These are phyloP conservation scores for Cyclargus thomasi DNA, from an alignment of 1,140 invertebrate genomes.

Conservation along the genomic window DNA sequence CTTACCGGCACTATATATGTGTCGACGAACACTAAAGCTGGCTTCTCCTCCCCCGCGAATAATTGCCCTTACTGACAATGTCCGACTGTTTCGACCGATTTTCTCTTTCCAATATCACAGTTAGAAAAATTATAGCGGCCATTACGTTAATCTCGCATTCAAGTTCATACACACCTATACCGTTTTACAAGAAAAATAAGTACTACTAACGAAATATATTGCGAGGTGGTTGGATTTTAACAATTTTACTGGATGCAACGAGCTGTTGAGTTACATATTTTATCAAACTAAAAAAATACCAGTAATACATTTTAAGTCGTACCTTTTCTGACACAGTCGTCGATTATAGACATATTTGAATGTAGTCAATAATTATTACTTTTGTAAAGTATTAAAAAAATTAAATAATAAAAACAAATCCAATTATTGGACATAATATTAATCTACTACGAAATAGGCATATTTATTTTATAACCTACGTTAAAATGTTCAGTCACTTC, in stretches of 20 bases:
- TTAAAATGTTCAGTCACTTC: conserved; percentile 9
- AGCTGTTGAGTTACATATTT: conserved; percentile 5
- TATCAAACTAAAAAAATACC: background rate
- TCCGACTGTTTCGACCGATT: conserved; percentile 26
- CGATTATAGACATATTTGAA: background rate
- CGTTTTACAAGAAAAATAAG: conserved; percentile 27
- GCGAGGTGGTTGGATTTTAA: conserved; percentile 26
- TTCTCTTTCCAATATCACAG: conserved; percentile 64
- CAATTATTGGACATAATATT: conserved; percentile 18
- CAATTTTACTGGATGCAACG: conserved; percentile 7
- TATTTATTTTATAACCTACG: conserved; percentile 6
- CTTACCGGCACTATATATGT: conserved; percentile 62
- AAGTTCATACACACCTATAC: conserved; percentile 37
- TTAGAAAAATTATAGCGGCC: conserved; percentile 54
- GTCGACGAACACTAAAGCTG: conserved; percentile 69
- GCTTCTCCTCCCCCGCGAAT: conserved; percentile 57
- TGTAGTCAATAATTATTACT: background rate
- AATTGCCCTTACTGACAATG: conserved; percentile 57
- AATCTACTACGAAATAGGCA: conserved; percentile 12
- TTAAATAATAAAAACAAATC: conserved; percentile 20
- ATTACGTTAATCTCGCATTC: conserved; percentile 40
- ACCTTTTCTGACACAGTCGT: background rate
- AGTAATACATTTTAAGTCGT: background rate
- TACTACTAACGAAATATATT: conserved; percentile 30
- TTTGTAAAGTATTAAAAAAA: conserved; percentile 19